Evolutionary conservation across 2,113 vertebrate genomes (phyloP).

Genomic region (Passer montanus): DNA sequence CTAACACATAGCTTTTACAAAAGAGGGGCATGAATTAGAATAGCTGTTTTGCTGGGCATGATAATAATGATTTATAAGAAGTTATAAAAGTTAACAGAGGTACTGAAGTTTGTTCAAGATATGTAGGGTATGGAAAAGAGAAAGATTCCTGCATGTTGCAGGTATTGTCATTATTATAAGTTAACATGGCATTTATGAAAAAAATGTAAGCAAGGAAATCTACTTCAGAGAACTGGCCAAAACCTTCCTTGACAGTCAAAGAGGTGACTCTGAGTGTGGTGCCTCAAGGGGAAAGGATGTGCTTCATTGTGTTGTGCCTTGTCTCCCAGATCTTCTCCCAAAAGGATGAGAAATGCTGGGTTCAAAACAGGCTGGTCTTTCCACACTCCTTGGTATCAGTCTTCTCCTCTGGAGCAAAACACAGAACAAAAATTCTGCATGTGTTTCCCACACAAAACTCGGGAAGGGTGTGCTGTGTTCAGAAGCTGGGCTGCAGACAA

Average conservation of each 20-base stretch:
- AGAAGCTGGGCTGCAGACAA: neutral
- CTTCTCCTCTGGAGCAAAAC: neutral
- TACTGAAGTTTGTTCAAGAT: neutral
- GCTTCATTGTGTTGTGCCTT: neutral
- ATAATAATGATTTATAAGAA: neutral
- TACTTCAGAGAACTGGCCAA: neutral
- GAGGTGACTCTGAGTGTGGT: neutral
- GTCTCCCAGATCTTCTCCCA: neutral
- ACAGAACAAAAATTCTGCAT: neutral
- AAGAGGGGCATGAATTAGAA: neutral
- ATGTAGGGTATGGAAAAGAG: neutral
- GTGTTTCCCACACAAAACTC: neutral
- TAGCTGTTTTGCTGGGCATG: neutral
- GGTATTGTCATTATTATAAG: neutral
- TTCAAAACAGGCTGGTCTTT: neutral
- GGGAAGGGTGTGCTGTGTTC: neutral
- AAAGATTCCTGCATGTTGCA: neutral
- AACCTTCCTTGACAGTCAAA: neutral
- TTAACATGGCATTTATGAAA: neutral
- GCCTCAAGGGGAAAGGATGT: neutral
- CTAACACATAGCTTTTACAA: neutral
- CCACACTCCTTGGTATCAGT: rapidly evolving
- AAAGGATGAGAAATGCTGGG: neutral
- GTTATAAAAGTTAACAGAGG: neutral
- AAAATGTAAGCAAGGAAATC: neutral